A percentile compares a stretch with the other conserved stretches of the same genome.
Conservation (phyloP, 2,113 vertebrate species). For the Erpornis zantholeuca region DNA sequence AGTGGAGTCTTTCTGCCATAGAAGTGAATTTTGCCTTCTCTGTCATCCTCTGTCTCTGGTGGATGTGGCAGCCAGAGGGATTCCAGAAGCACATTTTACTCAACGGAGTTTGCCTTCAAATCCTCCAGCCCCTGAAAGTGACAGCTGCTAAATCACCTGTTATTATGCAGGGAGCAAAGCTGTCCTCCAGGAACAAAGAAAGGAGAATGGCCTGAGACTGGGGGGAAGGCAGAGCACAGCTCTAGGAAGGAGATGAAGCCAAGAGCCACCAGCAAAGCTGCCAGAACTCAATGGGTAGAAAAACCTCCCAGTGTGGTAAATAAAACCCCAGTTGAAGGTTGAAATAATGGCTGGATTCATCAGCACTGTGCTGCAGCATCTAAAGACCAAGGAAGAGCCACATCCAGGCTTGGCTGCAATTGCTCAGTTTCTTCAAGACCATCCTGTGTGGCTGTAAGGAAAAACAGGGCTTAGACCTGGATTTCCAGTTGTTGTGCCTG, state of each 20-base stretch:
- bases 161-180: not conserved
- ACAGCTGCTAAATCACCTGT: not conserved
- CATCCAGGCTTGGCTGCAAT: not conserved
- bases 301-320: not conserved
- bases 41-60: not conserved
- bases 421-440: not conserved
- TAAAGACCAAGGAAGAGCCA: not conserved
- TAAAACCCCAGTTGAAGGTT: not conserved
- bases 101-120: not conserved
- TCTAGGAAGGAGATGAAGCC: not conserved
- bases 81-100: not conserved
- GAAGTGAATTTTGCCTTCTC: not conserved
- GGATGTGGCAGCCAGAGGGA: not conserved
- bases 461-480: accelerated
- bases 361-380: not conserved
- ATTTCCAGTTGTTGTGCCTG: not conserved
- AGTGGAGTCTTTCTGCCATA: not conserved
- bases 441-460: not conserved
- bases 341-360: not conserved
- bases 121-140: not conserved
- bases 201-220: not conserved
- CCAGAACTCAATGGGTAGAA: not conserved
- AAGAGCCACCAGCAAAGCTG: not conserved
- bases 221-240: not conserved
- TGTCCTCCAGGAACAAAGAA: not conserved